Conservation (phyloP, 2,797 vertebrate genomes). For the Phaenicophaeus curvirostris region DNA sequence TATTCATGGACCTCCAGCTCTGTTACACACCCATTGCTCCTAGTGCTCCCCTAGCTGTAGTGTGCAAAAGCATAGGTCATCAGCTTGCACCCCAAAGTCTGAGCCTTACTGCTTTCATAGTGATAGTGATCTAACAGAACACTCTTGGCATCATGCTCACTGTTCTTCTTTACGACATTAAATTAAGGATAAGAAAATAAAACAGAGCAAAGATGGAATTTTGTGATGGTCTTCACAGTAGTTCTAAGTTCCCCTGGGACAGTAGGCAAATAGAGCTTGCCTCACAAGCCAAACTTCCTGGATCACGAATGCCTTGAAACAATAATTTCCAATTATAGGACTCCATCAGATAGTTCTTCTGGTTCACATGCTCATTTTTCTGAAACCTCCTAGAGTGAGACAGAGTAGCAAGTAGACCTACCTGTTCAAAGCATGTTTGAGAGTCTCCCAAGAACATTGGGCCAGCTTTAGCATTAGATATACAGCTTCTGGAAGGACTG, state of each 20-base stretch:
- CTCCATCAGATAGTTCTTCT: not conserved
- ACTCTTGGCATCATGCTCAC: not conserved
- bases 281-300: not conserved
- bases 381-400: not conserved
- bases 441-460: not conserved
- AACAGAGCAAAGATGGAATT: not conserved
- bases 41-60: too few species aligned
- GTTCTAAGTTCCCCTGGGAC: not conserved
- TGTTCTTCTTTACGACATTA: not conserved
- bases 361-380: not conserved
- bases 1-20: not conserved
- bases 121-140: not conserved
- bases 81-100: not conserved
- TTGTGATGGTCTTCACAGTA: not conserved
- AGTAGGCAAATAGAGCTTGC: not conserved
- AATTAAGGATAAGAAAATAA: not conserved
- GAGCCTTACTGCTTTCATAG: not conserved
- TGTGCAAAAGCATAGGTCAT: not conserved
- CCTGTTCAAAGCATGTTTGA: not conserved
- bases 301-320: not conserved
- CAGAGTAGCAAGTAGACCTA: not conserved
- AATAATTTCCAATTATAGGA: not conserved
- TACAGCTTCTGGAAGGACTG: not conserved
- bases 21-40: not conserved
- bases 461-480: not conserved